These are phyloP conservation scores for Cephus runcator DNA, from an alignment of 2,888 invertebrate species.

Conservation along the genomic window DNA sequence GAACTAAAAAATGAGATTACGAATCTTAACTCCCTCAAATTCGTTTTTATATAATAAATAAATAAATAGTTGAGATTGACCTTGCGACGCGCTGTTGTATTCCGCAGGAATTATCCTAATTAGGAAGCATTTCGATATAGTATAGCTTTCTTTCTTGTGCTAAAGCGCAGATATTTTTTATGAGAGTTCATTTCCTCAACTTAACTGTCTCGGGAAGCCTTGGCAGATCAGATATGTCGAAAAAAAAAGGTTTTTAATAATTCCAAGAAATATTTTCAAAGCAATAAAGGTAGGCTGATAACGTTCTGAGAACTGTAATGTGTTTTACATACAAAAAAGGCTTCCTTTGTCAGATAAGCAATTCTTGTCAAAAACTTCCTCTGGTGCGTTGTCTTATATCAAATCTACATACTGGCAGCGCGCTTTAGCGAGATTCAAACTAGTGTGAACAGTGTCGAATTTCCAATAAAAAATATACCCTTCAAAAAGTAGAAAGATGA, in stretches of 20 bases:
- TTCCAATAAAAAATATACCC: not conserved
- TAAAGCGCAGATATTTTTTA: no score
- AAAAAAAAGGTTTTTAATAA: no score
- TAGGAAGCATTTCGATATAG: not conserved
- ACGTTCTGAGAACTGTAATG: no score
- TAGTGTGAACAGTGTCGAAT: not conserved
- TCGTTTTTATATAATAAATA: constrained; percentile 40
- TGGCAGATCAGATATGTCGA: no score
- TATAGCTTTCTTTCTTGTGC: not conserved
- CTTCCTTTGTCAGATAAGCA: no score
- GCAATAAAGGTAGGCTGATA: no score
- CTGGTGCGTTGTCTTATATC: not conserved
- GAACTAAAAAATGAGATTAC: constrained; percentile 42
- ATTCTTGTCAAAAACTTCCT: no score
- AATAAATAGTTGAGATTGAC: constrained; percentile 53
- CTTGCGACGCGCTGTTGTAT: constrained; percentile 34
- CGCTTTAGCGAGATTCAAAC: not conserved
- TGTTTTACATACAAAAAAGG: no score
- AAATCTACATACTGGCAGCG: not conserved
- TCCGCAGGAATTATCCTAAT: constrained; percentile 9
- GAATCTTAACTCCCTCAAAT: not conserved
- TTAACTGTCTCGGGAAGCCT: no score
- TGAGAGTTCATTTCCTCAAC: no score
- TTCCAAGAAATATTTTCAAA: no score
- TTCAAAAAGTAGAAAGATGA: not conserved